A percentile compares a stretch with the other conserved stretches of the same genome.
phyloP scores from a whole-genome alignment of 2,113 vertebrate genomes.

The Rhea americana region DNA sequence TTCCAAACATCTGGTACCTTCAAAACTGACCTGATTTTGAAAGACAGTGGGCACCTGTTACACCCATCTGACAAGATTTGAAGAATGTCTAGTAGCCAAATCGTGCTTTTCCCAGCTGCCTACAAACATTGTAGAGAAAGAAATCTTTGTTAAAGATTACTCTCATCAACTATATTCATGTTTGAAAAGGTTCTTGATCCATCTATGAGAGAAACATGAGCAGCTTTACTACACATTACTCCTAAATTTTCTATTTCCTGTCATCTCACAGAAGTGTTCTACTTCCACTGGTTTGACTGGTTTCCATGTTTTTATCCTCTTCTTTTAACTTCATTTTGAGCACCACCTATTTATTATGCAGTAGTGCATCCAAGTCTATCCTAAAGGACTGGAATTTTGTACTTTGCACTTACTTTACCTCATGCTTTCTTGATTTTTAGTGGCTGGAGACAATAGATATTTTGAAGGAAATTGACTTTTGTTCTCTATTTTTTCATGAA shows the following conservation, averaged over 20 bases:
- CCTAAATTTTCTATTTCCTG: background rate
- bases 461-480: background rate
- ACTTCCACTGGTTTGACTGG: background rate
- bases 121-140: background rate
- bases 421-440: background rate
- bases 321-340: background rate
- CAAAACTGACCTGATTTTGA: background rate
- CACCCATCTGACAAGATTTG: background rate
- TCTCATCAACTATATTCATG: fast-evolving
- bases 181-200: background rate
- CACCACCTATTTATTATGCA: background rate
- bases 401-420: background rate
- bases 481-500: background rate
- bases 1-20: background rate
- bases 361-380: background rate
- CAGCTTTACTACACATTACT: background rate
- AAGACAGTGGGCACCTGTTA: background rate
- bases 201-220: background rate
- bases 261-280: background rate
- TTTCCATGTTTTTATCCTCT: background rate
- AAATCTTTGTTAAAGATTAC: background rate
- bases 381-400: background rate
- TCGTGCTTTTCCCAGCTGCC: background rate
- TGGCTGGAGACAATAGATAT: background rate
- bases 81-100: background rate